phyloP scores from a whole-genome alignment of 2,888 invertebrate species.

The Agriotes lineatus region DNA sequence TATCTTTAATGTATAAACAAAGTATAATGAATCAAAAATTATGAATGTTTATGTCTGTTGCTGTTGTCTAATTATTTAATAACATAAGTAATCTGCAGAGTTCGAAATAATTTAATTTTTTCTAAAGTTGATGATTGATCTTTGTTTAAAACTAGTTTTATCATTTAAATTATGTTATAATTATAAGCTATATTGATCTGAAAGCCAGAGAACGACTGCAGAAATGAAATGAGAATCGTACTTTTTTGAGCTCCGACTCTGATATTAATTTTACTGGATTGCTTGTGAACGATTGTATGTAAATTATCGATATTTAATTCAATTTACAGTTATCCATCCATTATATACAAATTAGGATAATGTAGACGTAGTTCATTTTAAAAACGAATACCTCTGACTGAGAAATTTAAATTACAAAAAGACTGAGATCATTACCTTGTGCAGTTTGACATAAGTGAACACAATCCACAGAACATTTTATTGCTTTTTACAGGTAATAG shows the following conservation, averaged over 20 bases:
- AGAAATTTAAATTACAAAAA: slow-evolving; percentile 50
- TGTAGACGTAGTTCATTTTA: slow-evolving; percentile 40
- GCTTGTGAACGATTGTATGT: slow-evolving; percentile 21
- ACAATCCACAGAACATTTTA: slow-evolving; percentile 17
- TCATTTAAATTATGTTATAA: no score
- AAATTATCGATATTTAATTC: slow-evolving; percentile 31
- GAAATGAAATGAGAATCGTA: neutral
- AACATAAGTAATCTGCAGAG: slow-evolving; percentile 12
- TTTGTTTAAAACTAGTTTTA: no score
- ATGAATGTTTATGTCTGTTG: slow-evolving; percentile 32
- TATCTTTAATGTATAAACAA: slow-evolving; percentile 13
- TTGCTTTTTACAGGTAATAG: neutral
- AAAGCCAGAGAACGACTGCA: no score
- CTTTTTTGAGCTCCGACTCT: slow-evolving; percentile 25
- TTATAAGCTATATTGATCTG: no score
- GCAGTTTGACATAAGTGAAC: slow-evolving; percentile 29
- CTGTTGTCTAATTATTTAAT: slow-evolving; percentile 35
- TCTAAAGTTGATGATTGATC: no score
- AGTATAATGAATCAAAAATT: slow-evolving; percentile 29
- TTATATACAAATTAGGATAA: slow-evolving; percentile 39
- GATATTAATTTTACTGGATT: slow-evolving; percentile 3
- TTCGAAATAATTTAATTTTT: slow-evolving; percentile 15
- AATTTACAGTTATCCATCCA: slow-evolving; percentile 42
- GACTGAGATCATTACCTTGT: slow-evolving; percentile 50
- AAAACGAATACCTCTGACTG: slow-evolving; percentile 48